A percentile compares a stretch with the other conserved stretches of the same genome.
Conservation (phyloP, 2,797 vertebrate species). For the Urosaurus nigricauda region DNA sequence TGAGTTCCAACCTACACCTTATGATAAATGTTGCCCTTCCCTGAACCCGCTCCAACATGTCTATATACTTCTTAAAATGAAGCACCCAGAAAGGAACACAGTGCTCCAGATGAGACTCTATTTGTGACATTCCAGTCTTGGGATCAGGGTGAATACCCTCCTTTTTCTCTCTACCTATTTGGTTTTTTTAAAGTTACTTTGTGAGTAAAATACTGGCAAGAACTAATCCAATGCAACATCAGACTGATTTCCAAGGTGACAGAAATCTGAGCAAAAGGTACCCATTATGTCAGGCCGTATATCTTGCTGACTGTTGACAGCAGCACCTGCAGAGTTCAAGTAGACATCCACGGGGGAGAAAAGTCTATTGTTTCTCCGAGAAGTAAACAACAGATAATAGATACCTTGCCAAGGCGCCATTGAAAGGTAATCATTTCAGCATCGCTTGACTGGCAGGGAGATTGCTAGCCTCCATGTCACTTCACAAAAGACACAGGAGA, state of each 20-base stretch:
- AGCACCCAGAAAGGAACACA: too few species aligned
- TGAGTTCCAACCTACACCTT: too few species aligned
- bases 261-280: background rate
- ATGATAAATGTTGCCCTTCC: too few species aligned
- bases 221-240: background rate
- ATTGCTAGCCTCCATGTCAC: background rate
- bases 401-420: constrained; percentile 14
- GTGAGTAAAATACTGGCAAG: background rate
- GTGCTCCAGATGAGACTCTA: too few species aligned
- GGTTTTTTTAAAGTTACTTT: too few species aligned
- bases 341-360: background rate
- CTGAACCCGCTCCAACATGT: too few species aligned
- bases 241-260: background rate
- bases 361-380: background rate
- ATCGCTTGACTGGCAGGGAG: background rate
- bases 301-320: background rate
- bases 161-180: too few species aligned
- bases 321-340: background rate
- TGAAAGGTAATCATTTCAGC: constrained; percentile 27
- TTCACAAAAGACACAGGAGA: background rate
- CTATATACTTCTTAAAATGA: too few species aligned
- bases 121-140: too few species aligned
- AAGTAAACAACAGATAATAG: constrained; percentile 41
- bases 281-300: background rate
- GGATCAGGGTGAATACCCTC: background rate